Evolutionary conservation across 2,888 invertebrate genomes (phyloP), one percentile per base, ranked within the genome.

Genomic region (Nymphalis polychloros): DNA sequence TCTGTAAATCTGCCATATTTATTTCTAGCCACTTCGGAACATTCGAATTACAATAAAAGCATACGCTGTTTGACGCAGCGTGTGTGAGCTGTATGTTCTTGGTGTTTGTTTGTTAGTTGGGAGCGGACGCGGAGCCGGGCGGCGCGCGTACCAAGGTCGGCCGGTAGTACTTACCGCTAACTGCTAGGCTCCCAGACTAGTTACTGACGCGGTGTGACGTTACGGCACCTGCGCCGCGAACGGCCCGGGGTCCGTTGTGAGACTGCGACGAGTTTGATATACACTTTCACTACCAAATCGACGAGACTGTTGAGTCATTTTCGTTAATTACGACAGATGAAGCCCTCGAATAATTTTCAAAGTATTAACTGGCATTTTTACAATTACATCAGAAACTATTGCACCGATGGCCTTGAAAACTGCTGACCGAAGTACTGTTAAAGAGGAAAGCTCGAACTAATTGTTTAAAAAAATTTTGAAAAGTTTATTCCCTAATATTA

Each of bases 91-190:
- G 53, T 55, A 55, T 55, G 53, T 63, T 64, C 50, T 64, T 68
- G 47, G 47, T 71, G 62, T 81, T 77, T 69, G 67, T 73, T 71
- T 66, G 75, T 75, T 81, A 83, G 82, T 77, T 77, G 76, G 78
- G 73, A 71, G 78, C 70, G 68, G 72, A 62, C 53, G 73, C 74
- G 75, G 75, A 47, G 75, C 53, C 52, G 68, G 69, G 71, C 75
- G 78, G 69, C 77, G 71, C 67, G 68, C 70, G 73, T 64, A 65
- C 65, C 71, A 77, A 83, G 83, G 83, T 83, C 67, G 68, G 74
- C 47, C 59, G 67, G 35, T 2, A 31, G 27, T 31, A 5, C 27
- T 31, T 6, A 31, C 27, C 20, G 61, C 63, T 57, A 31, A 31
- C 27, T 47, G 48, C 59, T 63, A 50, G 55, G 27, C n/a, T 59